Percentiles rank a stretch among this genome's conserved stretches.
Evolutionary conservation across 2,888 invertebrate species (phyloP).

Genomic region (Scaptomyza tumidula): DNA sequence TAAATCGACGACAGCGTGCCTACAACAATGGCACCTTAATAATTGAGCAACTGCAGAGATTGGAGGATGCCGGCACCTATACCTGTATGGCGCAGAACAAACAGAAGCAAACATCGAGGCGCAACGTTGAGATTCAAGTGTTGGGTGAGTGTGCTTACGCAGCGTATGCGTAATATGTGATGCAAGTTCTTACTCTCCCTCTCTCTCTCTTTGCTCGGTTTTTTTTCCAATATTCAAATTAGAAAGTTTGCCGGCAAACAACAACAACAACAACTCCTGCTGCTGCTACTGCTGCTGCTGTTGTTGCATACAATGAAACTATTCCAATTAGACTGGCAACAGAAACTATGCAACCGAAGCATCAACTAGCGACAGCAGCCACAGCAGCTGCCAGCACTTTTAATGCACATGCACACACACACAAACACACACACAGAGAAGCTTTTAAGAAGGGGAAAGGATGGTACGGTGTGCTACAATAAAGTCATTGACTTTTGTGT

Average conservation of each 20-base stretch:
- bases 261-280: background rate
- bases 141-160: conserved; percentile 85
- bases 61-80: conserved; percentile 94
- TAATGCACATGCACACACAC: conserved; percentile 65
- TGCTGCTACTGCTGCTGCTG: conserved; percentile 2
- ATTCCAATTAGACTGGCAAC: conserved; percentile 75
- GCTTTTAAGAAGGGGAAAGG: background rate
- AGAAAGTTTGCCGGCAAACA: conserved; percentile 49
- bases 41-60: conserved; percentile 93
- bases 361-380: conserved; percentile 2
- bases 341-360: conserved; percentile 68
- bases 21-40: conserved; percentile 94
- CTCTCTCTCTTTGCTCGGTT: background rate
- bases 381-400: conserved; percentile 61
- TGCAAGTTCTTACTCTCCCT: background rate
- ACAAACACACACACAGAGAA: background rate
- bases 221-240: conserved; percentile 68
- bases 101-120: conserved; percentile 91
- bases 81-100: conserved; percentile 95
- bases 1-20: conserved; percentile 94
- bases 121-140: conserved; percentile 91
- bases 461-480: conserved; percentile 56
- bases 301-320: conserved; percentile 64
- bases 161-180: conserved; percentile 52
- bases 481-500: conserved; percentile 74